Conservation (phyloP, 2,113 vertebrate genomes). For the Bambusicola thoracicus region DNA sequence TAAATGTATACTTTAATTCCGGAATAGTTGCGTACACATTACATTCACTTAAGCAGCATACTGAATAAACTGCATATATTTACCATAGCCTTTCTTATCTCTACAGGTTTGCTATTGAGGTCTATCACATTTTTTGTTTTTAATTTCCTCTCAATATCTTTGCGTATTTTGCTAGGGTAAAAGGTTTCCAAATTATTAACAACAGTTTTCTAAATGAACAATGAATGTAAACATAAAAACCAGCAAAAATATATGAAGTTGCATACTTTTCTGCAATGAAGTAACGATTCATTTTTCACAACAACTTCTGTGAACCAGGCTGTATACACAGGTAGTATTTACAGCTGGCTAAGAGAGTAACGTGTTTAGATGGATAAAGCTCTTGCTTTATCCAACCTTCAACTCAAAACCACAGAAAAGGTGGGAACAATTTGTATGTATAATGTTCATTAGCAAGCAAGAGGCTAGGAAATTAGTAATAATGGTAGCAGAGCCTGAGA, state of each 20-base stretch:
- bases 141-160: not conserved
- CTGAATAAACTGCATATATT: not conserved
- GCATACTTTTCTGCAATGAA: not conserved
- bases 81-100: not conserved
- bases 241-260: not conserved
- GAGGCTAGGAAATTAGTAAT: not conserved
- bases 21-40: constrained; percentile 1
- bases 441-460: not conserved
- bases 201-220: not conserved
- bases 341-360: not conserved
- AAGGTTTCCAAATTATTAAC: not conserved
- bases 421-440: not conserved
- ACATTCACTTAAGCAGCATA: not conserved
- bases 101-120: not conserved
- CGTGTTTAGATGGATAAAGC: not conserved
- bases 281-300: not conserved
- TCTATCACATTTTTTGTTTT: not conserved
- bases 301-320: not conserved
- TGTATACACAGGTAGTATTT: not conserved
- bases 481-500: not conserved
- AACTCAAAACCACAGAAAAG: not conserved
- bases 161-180: not conserved
- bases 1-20: constrained; percentile 42
- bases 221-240: constrained; percentile 8
- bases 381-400: not conserved